Evolutionary conservation across 2,113 vertebrate genomes (phyloP).

Genomic region (Zingel zingel): DNA sequence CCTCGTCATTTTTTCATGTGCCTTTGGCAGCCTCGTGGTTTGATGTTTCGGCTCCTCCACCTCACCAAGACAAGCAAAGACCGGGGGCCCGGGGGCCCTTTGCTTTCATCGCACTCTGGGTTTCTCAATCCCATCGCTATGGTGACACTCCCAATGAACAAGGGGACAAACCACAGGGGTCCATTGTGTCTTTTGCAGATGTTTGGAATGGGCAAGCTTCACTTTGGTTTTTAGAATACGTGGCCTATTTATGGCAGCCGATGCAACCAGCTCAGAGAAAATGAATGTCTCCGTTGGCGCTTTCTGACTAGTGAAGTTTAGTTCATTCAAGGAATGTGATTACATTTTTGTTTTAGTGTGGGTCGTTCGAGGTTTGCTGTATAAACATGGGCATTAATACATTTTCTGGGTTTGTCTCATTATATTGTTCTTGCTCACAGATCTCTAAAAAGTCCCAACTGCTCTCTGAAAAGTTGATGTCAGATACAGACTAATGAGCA

Average conservation of each 20-base stretch:
- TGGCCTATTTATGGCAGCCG: neutral
- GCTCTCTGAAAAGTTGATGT: neutral
- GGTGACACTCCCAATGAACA: constrained; percentile 49
- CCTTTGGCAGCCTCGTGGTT: constrained; percentile 43
- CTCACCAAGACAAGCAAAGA: constrained; percentile 55
- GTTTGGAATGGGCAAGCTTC: constrained; percentile 22
- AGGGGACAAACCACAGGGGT: constrained; percentile 3
- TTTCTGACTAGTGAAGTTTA: neutral
- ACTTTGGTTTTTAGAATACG: neutral
- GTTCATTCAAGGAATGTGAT: neutral
- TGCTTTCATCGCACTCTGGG: constrained; percentile 57
- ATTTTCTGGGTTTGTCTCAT: neutral
- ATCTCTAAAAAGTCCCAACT: neutral
- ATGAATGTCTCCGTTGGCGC: too few relatives aligned
- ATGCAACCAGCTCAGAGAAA: neutral
- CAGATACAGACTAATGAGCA: neutral
- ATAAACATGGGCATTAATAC: neutral
- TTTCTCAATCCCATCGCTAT: constrained; percentile 67
- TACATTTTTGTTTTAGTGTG: neutral
- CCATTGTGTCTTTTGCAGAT: constrained; percentile 50
- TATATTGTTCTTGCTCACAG: neutral
- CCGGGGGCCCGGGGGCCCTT: constrained; percentile 17
- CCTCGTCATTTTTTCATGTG: constrained; percentile 56
- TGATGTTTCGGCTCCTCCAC: constrained; percentile 54
- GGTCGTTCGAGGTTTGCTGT: neutral